Base-by-base conservation (phyloP, 2,113 vertebrate species). In the Pterocles orientalis region DNA sequence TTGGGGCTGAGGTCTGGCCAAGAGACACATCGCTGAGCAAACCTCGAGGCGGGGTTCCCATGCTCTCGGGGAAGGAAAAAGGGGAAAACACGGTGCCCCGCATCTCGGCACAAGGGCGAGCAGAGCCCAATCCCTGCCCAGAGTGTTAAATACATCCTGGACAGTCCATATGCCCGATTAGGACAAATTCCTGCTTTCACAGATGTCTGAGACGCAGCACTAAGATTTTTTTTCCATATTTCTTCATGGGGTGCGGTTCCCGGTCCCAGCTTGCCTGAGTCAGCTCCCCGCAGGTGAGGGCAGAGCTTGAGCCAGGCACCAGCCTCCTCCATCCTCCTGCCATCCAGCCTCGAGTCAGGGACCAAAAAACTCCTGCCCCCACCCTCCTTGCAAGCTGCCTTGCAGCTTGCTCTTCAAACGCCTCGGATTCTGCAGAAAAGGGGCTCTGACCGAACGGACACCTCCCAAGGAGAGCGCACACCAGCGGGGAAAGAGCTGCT, bases 211-310 rank as follows among this genome's bases (percentile, higher is more conserved):
- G 69, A 69, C 6, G 3, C 48, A 57, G 45, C 47, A 29, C 61
- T 2, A 31, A 9, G 26, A 48, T 19, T 29, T 18, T 28, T 12
- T 26, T 18, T 6, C 41, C 41, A 41, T 11, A 5, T 39, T 45
- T 58, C 43, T 48, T 39, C 26, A 14, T 7, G 8, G 33, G 57
- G 39, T 29, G 60, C 36, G 0, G 3, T 2, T 26, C n/a, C 82
- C 6, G 7, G 15, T 20, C 34, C 13, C 0, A 0, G 41, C 62
- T 61, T 29, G 28, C 31, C 26, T 0, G 0, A 8, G 43, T 17
- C 60, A 18, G 57, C 41, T 70, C 68, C 61, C 53, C 18, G 2
- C 8, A 13, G 48, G 21, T 1, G 2, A 57, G 58, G 62, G 33
- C 73, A 81, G 65, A 75, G 57, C 43, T 57, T 23, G 5, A 25